Evolutionary conservation across 2,888 invertebrate species (phyloP), one percentile per base, ranked within the genome.

Genomic region (Linnaemya tessellans): DNA sequence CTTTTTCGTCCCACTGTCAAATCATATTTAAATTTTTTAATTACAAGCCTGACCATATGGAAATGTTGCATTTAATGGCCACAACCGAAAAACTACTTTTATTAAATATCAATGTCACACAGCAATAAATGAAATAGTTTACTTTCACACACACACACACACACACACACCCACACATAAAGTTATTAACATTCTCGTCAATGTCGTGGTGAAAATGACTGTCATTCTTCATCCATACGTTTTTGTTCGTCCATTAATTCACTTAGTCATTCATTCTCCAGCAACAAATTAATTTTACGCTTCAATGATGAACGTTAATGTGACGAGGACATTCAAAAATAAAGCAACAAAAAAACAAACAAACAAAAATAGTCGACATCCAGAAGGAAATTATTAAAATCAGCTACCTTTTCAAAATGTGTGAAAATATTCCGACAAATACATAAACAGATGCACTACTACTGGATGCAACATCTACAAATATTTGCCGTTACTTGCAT

Each of bases 281-380:
- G 78, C 79, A 75, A 68, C 74, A 85, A 85, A 85, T 85, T 82
- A 82, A 85, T 85, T 85, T 85, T 85, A 71, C 70, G 65, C 64
- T 74, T 74, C 74, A 75, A 70, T 85, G 84, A 65, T 68, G 51
- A 79, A 25, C 58, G 75, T 71, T 60, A 85, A 82, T 79, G 81
- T 71, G 79, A 79, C 70, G 60, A 51, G 15, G 56, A 75, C 64
- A 74, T 60, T 73, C 15, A 71, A 22, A 51, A 67, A n/a, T n/a
- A n/a, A n/a, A 41, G 15, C 3, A 11, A 74, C n/a, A 80, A 51
- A 56, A 54, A 13, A 13, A 46, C n/a, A 46, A 30, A 3, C 56
- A 30, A 64, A 25, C 43, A 79, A 58, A 20, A 56, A 25, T 30
- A 30, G 3, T 3, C 3, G 3, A 22, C 2, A 49, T 56, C 38